Base-by-base conservation (phyloP, 2,888 invertebrate genomes). In the Lasioglossum pauxillum region DNA sequence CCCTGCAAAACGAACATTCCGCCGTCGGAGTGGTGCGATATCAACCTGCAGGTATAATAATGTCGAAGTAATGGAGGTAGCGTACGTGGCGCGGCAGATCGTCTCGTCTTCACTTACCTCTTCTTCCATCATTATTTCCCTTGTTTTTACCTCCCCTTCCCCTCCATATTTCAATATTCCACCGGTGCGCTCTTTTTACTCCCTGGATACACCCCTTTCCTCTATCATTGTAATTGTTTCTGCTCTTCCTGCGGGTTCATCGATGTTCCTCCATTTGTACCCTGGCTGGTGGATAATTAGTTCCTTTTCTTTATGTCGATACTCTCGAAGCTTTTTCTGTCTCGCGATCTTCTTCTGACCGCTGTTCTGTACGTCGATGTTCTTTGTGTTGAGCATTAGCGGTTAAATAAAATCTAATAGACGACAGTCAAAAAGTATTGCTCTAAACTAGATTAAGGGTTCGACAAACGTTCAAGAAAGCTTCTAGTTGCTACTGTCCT, bases 11-110 rank as follows among this genome's bases (percentile, higher is more conserved):
- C 88, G 91, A 92, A 90, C 92, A 93, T 91, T 89, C 88, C 90
- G 91, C 83, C 86, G n/a, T 53, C n/a, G 53, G 53, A 53, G 3
- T 10, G 53, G 83, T 74, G 83, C 89, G 92, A 93, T 92, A 91
- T 88, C 89, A 87, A 86, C 87, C 85, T 84, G 88, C 90, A 82
- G 90, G 90, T 91, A 92, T 93, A 93, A 92, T 94, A 93, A 93
- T 92, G 93, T 92, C 92, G 90, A 90, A 92, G 92, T 93, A 93
- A 93, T 93, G 92, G 92, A 92, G 91, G 64, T 16, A 64, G 64
- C 64, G 31, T 64, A 64, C 64, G 64, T 64, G 64, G 60, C 64
- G 16, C 16, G 31, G 31, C 31, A 16, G 64, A 31, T 64, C 64
- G 16, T 64, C 64, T 16, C 64, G 14, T 60, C 60, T 60, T 60